Base-by-base conservation (phyloP, 2,797 vertebrate genomes). In the Scarus forsteni region DNA sequence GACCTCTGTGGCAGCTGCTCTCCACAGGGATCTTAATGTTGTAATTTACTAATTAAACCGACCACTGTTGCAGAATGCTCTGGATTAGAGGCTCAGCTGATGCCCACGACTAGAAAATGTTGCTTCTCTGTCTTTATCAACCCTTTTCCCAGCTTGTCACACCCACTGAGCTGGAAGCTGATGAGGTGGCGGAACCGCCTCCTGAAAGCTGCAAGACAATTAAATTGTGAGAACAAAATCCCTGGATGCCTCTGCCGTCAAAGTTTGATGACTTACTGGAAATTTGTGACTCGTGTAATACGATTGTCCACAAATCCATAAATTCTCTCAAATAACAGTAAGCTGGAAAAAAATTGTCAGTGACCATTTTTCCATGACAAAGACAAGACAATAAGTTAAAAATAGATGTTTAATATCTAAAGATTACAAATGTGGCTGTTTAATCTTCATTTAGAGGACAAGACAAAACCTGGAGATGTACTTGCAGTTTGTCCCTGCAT, bases 111-210 rank as follows among this genome's bases (percentile, higher is more conserved):
- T 54, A 13, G 13, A 44, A 52, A 50, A 15, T 45, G 19, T 58
- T 45, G 19, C 63, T 27, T 3, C 7, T 6, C 10, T 35, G 8
- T 18, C n/a, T 63, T 19, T 27, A 0, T 40, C 10, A 13, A 9
- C 15, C 18, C 19, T 11, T 69, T 34, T 56, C 16, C 19, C 48
- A 48, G 19, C 44, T 61, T 14, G 35, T 65, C 39, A 52, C 50
- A 49, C 43, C 18, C 5, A 3, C 44, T 16, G 19, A 38, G 27
- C 15, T 6, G 27, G 8, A 36, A 46, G 34, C 34, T 65, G 56
- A 57, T 42, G 14, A 27, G 52, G 39, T 45, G 46, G 16, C 8
- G 8, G 1, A 51, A 27, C n/a, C n/a, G 43, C 46, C 38, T 55
- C 12, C 43, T 36, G 10, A 52, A 10, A 46, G 48, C 15, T 46